Conservation (phyloP, 1,140 invertebrate species). For the Choristoneura fumiferana region DNA sequence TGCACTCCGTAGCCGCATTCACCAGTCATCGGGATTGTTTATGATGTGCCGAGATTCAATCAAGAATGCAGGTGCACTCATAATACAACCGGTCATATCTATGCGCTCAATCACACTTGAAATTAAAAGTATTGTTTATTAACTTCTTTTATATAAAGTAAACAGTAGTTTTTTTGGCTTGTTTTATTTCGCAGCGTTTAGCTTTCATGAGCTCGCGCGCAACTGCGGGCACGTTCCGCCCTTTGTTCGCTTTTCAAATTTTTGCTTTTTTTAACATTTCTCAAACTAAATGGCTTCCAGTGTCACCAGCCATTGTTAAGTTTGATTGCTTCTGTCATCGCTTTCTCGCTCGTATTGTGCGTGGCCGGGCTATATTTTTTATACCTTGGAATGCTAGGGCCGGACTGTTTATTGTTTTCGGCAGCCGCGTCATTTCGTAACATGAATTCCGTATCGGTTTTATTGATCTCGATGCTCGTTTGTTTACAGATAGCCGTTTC, state of each 20-base stretch:
- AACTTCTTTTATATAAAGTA: slow-evolving; percentile 23
- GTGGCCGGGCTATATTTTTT: slow-evolving; percentile 32
- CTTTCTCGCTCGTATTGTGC: slow-evolving; percentile 34
- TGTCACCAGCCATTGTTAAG: slow-evolving; percentile 46
- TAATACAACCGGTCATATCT: not conserved
- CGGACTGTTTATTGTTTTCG: slow-evolving; percentile 24
- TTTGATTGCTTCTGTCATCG: slow-evolving; percentile 41
- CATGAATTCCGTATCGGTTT: slow-evolving; percentile 24
- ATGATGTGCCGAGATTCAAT: not conserved
- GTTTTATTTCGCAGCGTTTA: slow-evolving; percentile 36
- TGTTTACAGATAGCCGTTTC: slow-evolving; percentile 5
- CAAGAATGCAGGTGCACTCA: slow-evolving; percentile 15
- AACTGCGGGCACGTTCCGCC: slow-evolving; percentile 47
- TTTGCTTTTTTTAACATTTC: slow-evolving; percentile 37
- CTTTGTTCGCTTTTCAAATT: slow-evolving; percentile 46
- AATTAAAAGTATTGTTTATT: slow-evolving; percentile 13
- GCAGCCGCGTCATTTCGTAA: slow-evolving; percentile 28
- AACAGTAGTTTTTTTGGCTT: not conserved
- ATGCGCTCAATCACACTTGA: slow-evolving; percentile 1
- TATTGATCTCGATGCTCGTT: slow-evolving; percentile 13
- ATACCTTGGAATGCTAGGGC: slow-evolving; percentile 29
- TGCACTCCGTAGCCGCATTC: not conserved
- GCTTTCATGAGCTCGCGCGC: slow-evolving; percentile 36
- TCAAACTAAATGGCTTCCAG: slow-evolving; percentile 33
- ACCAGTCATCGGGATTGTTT: not conserved